Base-by-base conservation (phyloP, 2,888 invertebrate species). In the Limnephilus lunatus region DNA sequence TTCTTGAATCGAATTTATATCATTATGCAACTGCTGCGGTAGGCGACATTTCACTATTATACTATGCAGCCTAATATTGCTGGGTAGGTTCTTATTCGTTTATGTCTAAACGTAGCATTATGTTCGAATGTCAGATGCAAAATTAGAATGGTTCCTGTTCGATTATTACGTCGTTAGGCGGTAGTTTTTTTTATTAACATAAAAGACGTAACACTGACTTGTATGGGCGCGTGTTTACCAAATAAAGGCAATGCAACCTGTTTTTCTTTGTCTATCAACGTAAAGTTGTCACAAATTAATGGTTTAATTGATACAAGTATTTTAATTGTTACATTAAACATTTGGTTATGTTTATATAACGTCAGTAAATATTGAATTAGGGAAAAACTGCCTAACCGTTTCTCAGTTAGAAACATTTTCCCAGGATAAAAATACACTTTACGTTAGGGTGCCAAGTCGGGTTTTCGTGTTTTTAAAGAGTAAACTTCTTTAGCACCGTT, bases 141-240 rank as follows among this genome's bases (percentile, higher is more conserved):
- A 90, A n/a, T 90, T 80, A 85, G 90, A 90, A 90, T 85, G 35
- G 90, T 90, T 90, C 90, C 90, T 90, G 90, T 85, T 90, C 86
- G 90, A 90, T 90, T 90, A 90, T 30, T 85, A 82, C 39, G 89
- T 48, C 35, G 85, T 68, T 68, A 25, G 9, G 68, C 25, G 25
- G 68, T 68, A 68, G 25, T 68, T 68, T 68, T 68, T 68, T 68
- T 68, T 68, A 25, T 25, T 68, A 68, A 68, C 68, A n/a, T 68
- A 68, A 9, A 2, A 68, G 68, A 68, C 68, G 68, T 68, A n/a
- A 68, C 25, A 68, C 68, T n/a, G 68, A 68, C 25, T 68, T n/a
- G n/a, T n/a, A 25, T 68, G 68, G 68, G 68, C n/a, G 68, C 25
- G 5, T 25, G 68, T 68, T 68, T 68, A n/a, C 68, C 68, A 68